Base-by-base conservation (phyloP, 2,888 invertebrate genomes). In the Tortrix viridana region DNA sequence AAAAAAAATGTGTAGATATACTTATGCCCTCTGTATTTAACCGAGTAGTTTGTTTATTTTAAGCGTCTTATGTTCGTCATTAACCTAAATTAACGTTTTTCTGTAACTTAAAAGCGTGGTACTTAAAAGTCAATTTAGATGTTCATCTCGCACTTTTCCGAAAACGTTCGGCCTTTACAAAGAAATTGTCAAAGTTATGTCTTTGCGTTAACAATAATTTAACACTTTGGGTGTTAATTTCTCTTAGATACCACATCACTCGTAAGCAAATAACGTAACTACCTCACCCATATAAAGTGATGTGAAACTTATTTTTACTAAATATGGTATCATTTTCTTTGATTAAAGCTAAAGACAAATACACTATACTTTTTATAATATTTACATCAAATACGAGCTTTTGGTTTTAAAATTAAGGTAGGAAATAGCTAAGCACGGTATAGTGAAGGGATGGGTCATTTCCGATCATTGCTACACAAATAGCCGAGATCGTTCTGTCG, bases 221-320 rank as follows among this genome's bases (percentile, higher is more conserved):
- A 73, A 82, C 84, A 83, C 80, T 69, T 73, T 70, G 74, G 67
- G 77, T 76, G 80, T 80, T 79, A 82, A 81, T 79, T 80, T 67
- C 68, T 71, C 67, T 65, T 63, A 69, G 69, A 75, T 68, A 70
- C 37, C 65, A 46, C 52, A 44, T 14, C 18, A 43, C 44, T 60
- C 20, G 18, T 32, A 3, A 48, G 16, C 12, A 37, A 54, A 65
- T 47, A 48, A 14, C 14, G 44, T 41, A 68, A 65, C 50, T 23
- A 19, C 47, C 32, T 2, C 20, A 32, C 9, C 12, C n/a, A 5
- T 16, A 14, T 0, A 26, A 46, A 52, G 16, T 16, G 0, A 48
- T 52, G 44, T 59, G 12, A 49, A 47, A 22, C 59, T 18, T 60
- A 53, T n/a, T 0, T 2, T 0, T n/a, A 19, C 3, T 5, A 1